Percentiles rank a stretch among this genome's conserved stretches.
Evolutionary conservation across 2,888 invertebrate species (phyloP).

Genomic region (Pteria penguin): DNA sequence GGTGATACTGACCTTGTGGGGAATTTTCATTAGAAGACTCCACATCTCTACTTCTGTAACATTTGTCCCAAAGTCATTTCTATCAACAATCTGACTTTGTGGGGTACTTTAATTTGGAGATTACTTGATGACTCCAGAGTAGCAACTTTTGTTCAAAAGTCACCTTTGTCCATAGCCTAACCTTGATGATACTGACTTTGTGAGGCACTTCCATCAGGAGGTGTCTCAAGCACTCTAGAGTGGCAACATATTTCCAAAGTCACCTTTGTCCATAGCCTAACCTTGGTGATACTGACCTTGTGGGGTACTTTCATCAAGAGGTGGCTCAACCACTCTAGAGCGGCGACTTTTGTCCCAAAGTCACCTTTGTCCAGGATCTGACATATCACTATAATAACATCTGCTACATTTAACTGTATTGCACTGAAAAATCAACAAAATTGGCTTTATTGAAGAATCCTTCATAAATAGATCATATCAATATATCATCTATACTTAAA

Average conservation of each 20-base stretch:
- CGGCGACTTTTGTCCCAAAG: slow-evolving; percentile 97
- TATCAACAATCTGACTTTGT: not conserved
- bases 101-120: not conserved
- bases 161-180: not conserved
- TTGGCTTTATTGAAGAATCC: too few species aligned
- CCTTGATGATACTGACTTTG: slow-evolving; percentile 83
- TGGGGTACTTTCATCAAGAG: slow-evolving; percentile 92
- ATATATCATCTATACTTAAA: too few species aligned
- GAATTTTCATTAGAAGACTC: slow-evolving; percentile 92
- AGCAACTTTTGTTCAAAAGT: not conserved
- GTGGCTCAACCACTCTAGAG: slow-evolving; percentile 96
- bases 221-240: slow-evolving; percentile 96
- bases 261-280: slow-evolving; percentile 86
- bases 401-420: slow-evolving; percentile 71
- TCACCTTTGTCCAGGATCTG: slow-evolving; percentile 88
- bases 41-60: slow-evolving; percentile 80
- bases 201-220: slow-evolving; percentile 92
- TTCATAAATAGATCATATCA: too few species aligned
- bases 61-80: not conserved
- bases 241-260: slow-evolving; percentile 96
- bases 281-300: slow-evolving; percentile 83
- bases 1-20: slow-evolving; percentile 85
- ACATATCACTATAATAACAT: slow-evolving; percentile 75
- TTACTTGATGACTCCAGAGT: not conserved
- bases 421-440: too few species aligned